Conservation (phyloP, 2,113 vertebrate genomes). For the Psilopsiagon aymara region DNA sequence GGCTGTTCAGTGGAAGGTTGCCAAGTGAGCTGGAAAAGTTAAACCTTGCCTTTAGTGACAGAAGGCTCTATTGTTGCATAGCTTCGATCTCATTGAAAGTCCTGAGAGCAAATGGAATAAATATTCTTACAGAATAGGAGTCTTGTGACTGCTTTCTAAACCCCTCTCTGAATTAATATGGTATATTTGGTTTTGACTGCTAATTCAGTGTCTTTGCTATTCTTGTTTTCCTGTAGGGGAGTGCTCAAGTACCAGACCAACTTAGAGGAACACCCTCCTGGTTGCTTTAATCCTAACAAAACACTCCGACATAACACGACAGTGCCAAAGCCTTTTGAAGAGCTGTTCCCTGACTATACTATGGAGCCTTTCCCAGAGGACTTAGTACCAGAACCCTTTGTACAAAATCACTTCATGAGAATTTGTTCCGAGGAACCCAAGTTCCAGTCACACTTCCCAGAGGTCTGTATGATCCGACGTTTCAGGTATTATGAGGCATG, state of each 20-base stretch:
- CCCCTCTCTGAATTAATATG: background rate
- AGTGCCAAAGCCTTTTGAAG: constrained; percentile 37
- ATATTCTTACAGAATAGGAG: background rate
- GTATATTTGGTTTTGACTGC: background rate
- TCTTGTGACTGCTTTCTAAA: background rate
- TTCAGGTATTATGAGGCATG: constrained; percentile 50
- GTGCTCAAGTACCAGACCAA: constrained; percentile 95
- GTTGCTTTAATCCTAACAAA: constrained; percentile 85
- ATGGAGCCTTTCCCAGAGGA: constrained; percentile 23
- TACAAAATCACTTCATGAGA: constrained; percentile 62
- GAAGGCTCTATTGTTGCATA: constrained; percentile 8
- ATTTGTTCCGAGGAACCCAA: constrained; percentile 86
- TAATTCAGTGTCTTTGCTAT: background rate
- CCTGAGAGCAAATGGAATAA: background rate
- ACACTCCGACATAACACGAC: constrained; percentile 61
- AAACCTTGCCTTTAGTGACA: constrained; percentile 20
- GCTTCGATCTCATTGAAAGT: background rate
- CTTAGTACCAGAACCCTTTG: constrained; percentile 56
- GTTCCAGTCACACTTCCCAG: constrained; percentile 90
- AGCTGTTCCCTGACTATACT: constrained; percentile 20
- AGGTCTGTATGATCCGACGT: constrained; percentile 82
- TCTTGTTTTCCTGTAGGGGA: constrained; percentile 79
- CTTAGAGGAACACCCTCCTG: constrained; percentile 88
- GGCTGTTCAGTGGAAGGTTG: background rate
- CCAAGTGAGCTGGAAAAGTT: constrained; percentile 29